Evolutionary conservation across 1,140 invertebrate genomes (phyloP), one percentile per base, ranked within the genome.

Genomic region (Philaenus spumarius): DNA sequence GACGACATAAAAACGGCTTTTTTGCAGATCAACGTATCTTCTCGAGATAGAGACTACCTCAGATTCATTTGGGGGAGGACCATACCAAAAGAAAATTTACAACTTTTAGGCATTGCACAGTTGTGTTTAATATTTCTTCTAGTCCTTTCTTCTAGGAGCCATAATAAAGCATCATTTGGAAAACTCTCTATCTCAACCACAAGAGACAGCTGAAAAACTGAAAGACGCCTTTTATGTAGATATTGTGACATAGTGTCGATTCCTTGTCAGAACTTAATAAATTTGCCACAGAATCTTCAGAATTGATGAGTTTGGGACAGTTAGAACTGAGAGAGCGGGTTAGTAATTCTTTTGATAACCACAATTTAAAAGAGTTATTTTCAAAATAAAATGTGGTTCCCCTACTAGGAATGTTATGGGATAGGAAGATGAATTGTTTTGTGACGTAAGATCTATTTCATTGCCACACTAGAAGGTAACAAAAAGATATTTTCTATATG

Each of bases 1-100:
- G 64, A 72, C 0, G 75, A 77, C 50, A 75, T 77, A 7, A 58
- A 64, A 35, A 72, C 71, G 37, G 74, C 71, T 0, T 77, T 77
- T 66, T 58, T 73, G n/a, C n/a, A n/a, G n/a, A n/a, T n/a, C n/a
- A n/a, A n/a, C n/a, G n/a, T n/a, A n/a, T n/a, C n/a, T n/a, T n/a
- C n/a, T n/a, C n/a, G n/a, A n/a, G n/a, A n/a, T n/a, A n/a, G n/a
- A n/a, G n/a, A n/a, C n/a, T n/a, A 11, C 58, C 23, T 73, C 0
- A 47, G 67, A n/a, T 74, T 74, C 58, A 43, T 74, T 2, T 75
- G 73, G 71, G 53, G 56, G 22, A 45, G 34, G 14, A 39, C 39
- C n/a, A n/a, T n/a, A n/a, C n/a, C n/a, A n/a, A n/a, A n/a, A n/a
- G n/a, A n/a, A 51, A 58, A 15, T 60, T 60, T 1, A 47, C 34